Evolutionary conservation across 2,113 vertebrate species (phyloP).

Genomic region (Neodontobutis hainanensis): DNA sequence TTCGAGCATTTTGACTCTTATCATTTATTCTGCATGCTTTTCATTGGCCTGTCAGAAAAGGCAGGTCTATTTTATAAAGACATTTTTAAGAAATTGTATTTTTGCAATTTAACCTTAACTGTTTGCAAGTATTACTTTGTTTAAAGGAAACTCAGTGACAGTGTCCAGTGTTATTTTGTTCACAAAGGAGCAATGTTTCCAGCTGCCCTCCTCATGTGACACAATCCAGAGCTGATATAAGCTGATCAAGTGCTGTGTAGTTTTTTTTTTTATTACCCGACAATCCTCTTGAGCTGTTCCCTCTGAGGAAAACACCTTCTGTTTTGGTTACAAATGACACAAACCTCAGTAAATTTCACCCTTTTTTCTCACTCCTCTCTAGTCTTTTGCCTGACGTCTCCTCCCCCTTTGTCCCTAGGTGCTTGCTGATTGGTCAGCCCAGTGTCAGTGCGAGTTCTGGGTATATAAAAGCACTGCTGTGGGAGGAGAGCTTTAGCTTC

Average conservation of each 20-base stretch:
- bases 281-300: not conserved
- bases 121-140: too few relatives aligned
- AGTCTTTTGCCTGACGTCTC: not conserved
- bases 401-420: not conserved
- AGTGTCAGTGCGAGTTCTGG: conserved; percentile 26
- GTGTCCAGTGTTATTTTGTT: not conserved
- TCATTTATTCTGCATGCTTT: too few relatives aligned
- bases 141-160: not conserved
- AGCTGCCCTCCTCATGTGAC: not conserved
- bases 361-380: not conserved
- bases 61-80: too few relatives aligned
- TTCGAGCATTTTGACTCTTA: too few relatives aligned
- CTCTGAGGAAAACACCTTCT: conserved; percentile 31
- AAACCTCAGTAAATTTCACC: conserved; percentile 14
- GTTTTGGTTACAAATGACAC: conserved; percentile 4
- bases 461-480: conserved; percentile 64
- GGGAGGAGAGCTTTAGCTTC: conserved; percentile 58
- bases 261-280: conserved; percentile 4
- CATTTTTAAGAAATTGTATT: too few relatives aligned
- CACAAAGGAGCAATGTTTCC: not conserved
- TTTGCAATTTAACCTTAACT: too few relatives aligned
- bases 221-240: not conserved
- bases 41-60: too few relatives aligned
- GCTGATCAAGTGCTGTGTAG: not conserved
- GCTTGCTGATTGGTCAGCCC: conserved; percentile 65